These are phyloP conservation scores for Myotis davidii DNA, from an alignment of 2,113 vertebrate genomes.

Conservation along the genomic window DNA sequence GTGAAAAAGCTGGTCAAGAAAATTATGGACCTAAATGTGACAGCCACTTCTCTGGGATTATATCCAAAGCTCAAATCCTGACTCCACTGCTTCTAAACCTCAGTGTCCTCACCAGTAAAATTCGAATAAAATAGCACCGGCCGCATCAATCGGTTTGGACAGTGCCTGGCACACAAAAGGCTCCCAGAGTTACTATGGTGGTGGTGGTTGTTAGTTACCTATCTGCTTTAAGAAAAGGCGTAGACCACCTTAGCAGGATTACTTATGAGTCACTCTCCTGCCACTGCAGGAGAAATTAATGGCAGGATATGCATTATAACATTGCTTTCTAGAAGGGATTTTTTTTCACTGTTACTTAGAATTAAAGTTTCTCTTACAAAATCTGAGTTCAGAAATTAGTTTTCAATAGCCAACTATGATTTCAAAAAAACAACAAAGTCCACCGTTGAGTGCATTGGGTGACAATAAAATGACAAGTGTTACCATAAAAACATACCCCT, in stretches of 20 bases:
- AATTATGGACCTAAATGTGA: not conserved
- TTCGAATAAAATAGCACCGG: not conserved
- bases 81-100: not conserved
- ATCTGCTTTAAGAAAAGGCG: not conserved
- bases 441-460: not conserved
- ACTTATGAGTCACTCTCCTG: not conserved
- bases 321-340: not conserved
- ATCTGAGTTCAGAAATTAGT: not conserved
- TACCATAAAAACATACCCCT: not conserved
- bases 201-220: not conserved
- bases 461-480: not conserved
- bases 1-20: not conserved
- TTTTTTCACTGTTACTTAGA: not conserved
- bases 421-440: not conserved
- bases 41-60: not conserved
- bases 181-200: not conserved
- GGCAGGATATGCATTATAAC: not conserved
- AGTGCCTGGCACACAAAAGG: not conserved
- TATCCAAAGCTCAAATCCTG: not conserved
- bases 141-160: not conserved
- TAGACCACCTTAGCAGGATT: not conserved
- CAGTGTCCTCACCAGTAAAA: not conserved
- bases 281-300: not conserved
- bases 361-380: not conserved
- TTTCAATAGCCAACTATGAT: not conserved